These are phyloP conservation scores for Premnoplex brunnescens DNA, from an alignment of 2,797 vertebrate genomes.

Conservation along the genomic window DNA sequence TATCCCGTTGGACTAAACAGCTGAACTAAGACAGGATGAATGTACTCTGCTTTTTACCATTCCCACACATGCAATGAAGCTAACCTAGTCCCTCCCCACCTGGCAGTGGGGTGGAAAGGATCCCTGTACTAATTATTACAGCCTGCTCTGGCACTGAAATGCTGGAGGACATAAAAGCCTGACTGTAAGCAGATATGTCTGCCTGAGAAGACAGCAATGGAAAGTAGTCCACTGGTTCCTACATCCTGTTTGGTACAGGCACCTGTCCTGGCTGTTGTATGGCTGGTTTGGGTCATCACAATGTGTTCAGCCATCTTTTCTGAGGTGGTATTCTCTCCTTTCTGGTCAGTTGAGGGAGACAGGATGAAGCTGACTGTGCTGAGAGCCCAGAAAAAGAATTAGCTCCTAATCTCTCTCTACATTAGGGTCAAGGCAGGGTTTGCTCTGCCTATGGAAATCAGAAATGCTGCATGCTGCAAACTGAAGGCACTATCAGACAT, in stretches of 20 bases:
- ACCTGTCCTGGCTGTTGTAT: background rate
- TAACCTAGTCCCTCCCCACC: background rate
- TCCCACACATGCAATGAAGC: background rate
- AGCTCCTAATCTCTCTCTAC: background rate
- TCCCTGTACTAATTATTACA: background rate
- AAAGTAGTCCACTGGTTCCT: background rate
- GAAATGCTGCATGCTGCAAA: background rate
- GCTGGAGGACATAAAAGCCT: background rate
- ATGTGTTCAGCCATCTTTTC: background rate
- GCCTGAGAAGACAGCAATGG: background rate
- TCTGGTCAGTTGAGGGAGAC: background rate
- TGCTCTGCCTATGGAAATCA: background rate
- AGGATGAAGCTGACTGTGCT: background rate
- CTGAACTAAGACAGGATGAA: background rate
- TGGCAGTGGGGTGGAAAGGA: background rate
- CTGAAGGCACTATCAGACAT: background rate
- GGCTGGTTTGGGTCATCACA: background rate
- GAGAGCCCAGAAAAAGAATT: background rate
- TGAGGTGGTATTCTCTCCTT: background rate
- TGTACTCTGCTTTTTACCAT: background rate
- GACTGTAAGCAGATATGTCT: background rate
- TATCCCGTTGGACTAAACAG: background rate
- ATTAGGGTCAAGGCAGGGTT: background rate
- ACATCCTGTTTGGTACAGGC: background rate
- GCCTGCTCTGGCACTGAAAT: background rate